Percentiles rank a stretch among this genome's conserved stretches.
Evolutionary conservation across 2,113 vertebrate species (phyloP).

Genomic region (Clinocottus analis): DNA sequence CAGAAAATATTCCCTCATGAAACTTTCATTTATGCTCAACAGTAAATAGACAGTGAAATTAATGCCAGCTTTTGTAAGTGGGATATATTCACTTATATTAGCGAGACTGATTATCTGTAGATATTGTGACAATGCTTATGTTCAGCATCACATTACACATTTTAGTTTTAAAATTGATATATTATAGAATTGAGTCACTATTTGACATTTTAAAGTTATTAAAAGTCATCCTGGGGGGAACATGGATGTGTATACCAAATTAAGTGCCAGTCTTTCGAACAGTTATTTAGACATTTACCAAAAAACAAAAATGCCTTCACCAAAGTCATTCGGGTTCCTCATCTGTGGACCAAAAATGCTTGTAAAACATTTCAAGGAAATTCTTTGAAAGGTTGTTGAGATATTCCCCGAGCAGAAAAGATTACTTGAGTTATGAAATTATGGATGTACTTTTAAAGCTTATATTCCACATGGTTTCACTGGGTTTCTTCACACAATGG

Average conservation of each 20-base stretch:
- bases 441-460: constrained; percentile 3
- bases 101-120: not conserved
- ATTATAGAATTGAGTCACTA: not conserved
- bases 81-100: not conserved
- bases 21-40: not conserved
- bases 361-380: not conserved
- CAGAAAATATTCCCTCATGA: not conserved
- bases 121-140: not conserved
- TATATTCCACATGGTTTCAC: constrained; percentile 15
- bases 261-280: not conserved
- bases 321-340: not conserved
- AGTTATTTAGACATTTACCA: not conserved
- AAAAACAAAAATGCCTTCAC: not conserved
- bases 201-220: not conserved
- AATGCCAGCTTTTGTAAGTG: not conserved
- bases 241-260: not conserved
- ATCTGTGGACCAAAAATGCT: not conserved
- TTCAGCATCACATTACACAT: not conserved
- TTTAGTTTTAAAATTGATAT: too few species aligned
- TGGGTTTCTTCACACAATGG: constrained; percentile 31
- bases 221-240: not conserved
- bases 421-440: not conserved
- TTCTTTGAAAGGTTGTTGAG: not conserved
- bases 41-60: not conserved
- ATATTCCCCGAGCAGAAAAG: not conserved